These are phyloP conservation scores for Ectemnius cavifrons DNA, from an alignment of 2,888 invertebrate species.

Conservation along the genomic window DNA sequence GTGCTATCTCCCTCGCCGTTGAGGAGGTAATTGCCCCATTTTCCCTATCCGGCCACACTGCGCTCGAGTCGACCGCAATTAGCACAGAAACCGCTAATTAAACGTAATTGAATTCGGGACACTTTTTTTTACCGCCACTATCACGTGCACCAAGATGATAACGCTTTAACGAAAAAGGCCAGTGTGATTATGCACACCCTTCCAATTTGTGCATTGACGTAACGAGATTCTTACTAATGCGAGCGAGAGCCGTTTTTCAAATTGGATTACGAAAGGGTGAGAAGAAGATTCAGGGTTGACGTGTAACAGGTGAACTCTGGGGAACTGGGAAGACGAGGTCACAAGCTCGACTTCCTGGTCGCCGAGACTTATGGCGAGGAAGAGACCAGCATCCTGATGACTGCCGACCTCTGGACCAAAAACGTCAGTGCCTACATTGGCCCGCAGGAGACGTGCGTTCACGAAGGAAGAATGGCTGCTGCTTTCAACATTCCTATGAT, in stretches of 20 bases:
- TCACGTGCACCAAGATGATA: background rate
- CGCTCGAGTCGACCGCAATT: constrained; percentile 19
- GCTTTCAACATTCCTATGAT: constrained; percentile 97
- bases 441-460: constrained; percentile 93
- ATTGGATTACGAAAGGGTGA: background rate
- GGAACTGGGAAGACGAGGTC: constrained; percentile 83
- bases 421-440: constrained; percentile 94
- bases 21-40: constrained; percentile 82
- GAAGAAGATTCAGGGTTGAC: background rate
- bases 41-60: background rate
- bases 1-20: constrained; percentile 92
- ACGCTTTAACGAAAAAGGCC: background rate
- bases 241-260: background rate
- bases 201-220: background rate
- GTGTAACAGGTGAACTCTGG: constrained; percentile 79
- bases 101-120: constrained; percentile 22
- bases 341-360: constrained; percentile 87
- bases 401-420: constrained; percentile 90
- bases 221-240: background rate
- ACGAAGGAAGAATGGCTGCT: constrained; percentile 95
- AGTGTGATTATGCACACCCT: background rate
- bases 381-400: constrained; percentile 90
- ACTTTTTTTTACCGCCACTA: background rate
- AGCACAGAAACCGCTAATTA: constrained; percentile 48
- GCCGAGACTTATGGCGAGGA: constrained; percentile 96